Conservation (phyloP, 2,888 invertebrate genomes). For the Nephrotoma flavescens region DNA sequence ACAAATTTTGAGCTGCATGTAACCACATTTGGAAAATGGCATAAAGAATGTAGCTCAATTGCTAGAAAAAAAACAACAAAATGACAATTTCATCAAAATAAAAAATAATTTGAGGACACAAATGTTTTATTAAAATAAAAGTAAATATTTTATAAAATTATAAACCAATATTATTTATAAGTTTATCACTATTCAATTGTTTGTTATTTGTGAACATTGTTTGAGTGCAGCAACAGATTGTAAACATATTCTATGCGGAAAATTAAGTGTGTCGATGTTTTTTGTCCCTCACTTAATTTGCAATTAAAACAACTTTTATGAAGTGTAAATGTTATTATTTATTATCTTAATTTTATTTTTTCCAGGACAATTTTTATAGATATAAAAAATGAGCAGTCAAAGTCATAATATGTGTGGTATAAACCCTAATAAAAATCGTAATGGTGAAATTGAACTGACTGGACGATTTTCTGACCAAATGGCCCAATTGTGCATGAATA, state of each 20-base stretch:
- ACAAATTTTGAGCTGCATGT: background rate
- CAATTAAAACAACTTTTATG: background rate
- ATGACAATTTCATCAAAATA: background rate
- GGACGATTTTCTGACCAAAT: slow-evolving; percentile 72
- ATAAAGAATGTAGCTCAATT: background rate
- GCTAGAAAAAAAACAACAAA: background rate
- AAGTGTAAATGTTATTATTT: background rate
- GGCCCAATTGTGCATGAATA: slow-evolving; percentile 68
- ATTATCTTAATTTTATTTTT: background rate
- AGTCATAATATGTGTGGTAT: slow-evolving; percentile 36
- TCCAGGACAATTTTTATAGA: background rate
- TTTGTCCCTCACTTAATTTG: background rate
- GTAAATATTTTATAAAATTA: background rate
- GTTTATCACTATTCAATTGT: background rate
- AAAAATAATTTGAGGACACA: background rate
- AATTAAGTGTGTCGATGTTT: background rate
- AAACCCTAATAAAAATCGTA: slow-evolving; percentile 33
- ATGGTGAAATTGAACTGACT: slow-evolving; percentile 45
- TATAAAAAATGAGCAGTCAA: slow-evolving; percentile 27
- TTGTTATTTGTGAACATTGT: background rate
- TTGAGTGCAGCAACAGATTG: background rate
- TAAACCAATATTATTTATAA: background rate
- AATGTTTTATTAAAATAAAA: background rate
- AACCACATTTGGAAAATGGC: background rate
- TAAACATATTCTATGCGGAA: background rate